Percentiles rank a stretch among this genome's conserved stretches.
These are phyloP conservation scores for Odobenus rosmarus DNA, from an alignment of 2,113 vertebrate genomes.

Conservation along the genomic window DNA sequence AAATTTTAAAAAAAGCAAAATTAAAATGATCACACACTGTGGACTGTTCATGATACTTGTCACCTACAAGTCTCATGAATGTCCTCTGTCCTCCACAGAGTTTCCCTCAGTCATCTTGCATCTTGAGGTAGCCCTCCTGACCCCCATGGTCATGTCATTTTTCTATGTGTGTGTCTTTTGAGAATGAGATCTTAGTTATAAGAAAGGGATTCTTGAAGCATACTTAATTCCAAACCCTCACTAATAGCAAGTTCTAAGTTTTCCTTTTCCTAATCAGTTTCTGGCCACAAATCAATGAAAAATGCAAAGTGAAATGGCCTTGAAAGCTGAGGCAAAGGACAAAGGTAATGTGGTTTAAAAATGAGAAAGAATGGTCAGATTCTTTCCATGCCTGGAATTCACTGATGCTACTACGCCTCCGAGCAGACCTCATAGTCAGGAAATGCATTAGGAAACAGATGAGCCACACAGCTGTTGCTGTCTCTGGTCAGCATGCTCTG, in stretches of 20 bases:
- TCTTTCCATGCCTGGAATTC: conserved; percentile 35
- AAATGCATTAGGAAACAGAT: background rate
- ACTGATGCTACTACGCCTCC: background rate
- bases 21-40: background rate
- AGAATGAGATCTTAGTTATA: background rate
- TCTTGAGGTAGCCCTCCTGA: background rate
- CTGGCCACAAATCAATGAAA: conserved; percentile 64
- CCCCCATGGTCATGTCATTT: background rate
- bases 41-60: background rate
- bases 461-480: background rate
- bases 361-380: conserved; percentile 33
- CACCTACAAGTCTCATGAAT: rapidly evolving
- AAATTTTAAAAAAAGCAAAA: background rate
- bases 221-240: conserved; percentile 47
- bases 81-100: background rate
- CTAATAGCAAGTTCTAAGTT: background rate
- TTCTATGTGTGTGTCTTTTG: background rate
- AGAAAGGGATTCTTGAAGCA: background rate
- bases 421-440: background rate
- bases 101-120: rapidly evolving
- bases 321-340: conserved; percentile 1
- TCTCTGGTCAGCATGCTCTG: background rate
- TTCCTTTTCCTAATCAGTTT: conserved; percentile 26
- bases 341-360: conserved; percentile 37
- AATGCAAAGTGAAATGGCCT: conserved; percentile 4